A percentile compares a stretch with the other conserved stretches of the same genome.
Conservation (phyloP, 2,113 vertebrate genomes). For the Eulemur macaco region DNA sequence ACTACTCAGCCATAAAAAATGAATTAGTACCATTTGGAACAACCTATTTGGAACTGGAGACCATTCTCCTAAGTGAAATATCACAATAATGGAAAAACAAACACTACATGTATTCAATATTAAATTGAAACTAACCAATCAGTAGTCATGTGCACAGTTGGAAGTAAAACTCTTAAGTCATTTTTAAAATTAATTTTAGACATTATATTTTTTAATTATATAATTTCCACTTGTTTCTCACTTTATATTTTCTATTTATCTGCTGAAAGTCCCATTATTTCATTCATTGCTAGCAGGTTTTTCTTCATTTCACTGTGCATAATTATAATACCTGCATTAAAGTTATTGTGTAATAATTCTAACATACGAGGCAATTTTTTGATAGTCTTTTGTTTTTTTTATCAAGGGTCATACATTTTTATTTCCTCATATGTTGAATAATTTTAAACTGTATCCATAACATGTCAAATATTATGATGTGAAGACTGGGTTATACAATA, state of each 20-base stretch:
- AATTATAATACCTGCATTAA: neutral
- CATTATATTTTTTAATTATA: neutral
- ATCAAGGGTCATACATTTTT: neutral
- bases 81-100: no score
- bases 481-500: neutral
- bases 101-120: no score
- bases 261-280: neutral
- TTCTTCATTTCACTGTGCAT: neutral
- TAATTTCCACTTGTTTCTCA: neutral
- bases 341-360: no score
- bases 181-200: neutral
- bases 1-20: no score
- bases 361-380: neutral
- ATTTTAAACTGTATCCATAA: neutral
- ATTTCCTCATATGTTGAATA: neutral
- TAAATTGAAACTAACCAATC: no score
- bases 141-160: no score
- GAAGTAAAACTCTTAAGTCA: no score
- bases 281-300: neutral
- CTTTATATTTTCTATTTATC: neutral
- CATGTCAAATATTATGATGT: neutral
- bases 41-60: no score
- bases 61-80: no score
- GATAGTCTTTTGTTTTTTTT: no score
- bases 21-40: no score